These are phyloP conservation scores for Carcina quercana DNA, from an alignment of 2,888 invertebrate genomes.

Conservation along the genomic window DNA sequence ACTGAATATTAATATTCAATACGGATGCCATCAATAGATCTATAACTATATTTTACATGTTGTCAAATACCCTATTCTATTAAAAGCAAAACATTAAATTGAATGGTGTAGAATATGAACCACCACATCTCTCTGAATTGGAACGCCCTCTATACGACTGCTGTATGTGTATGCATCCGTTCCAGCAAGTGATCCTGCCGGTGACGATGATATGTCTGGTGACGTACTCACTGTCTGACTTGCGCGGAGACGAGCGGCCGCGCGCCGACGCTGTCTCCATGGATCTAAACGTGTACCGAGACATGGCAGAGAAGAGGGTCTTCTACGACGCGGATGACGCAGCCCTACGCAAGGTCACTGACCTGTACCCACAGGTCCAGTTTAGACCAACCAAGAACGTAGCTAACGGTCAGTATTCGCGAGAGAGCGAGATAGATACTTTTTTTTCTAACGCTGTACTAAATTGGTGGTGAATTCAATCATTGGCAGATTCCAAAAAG, in stretches of 20 bases:
- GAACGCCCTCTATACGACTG: not conserved
- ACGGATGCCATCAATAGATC: not conserved
- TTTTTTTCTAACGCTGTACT: too few species aligned
- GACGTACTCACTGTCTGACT: constrained; percentile 19
- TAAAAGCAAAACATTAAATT: too few species aligned
- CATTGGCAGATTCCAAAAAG: not conserved
- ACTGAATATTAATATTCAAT: not conserved
- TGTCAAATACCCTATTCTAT: not conserved
- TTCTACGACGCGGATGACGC: constrained; percentile 20
- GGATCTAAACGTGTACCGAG: constrained; percentile 30
- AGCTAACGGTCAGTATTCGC: constrained; percentile 21
- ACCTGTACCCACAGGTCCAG: constrained; percentile 18
- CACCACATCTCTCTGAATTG: not conserved
- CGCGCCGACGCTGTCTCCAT: constrained; percentile 13
- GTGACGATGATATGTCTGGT: constrained; percentile 23
- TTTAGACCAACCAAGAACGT: constrained; percentile 23
- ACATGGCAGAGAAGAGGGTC: constrained; percentile 21
- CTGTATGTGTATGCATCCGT: not conserved
- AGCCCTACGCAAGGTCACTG: constrained; percentile 10
- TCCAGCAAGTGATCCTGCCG: constrained; percentile 45
- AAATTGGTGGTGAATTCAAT: not conserved
- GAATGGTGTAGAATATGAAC: too few species aligned
- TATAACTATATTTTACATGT: not conserved
- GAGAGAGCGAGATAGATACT: not conserved
- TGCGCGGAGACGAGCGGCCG: rapidly evolving